phyloP scores from a whole-genome alignment of 1,140 invertebrate genomes.

The Aphis gossypii region DNA sequence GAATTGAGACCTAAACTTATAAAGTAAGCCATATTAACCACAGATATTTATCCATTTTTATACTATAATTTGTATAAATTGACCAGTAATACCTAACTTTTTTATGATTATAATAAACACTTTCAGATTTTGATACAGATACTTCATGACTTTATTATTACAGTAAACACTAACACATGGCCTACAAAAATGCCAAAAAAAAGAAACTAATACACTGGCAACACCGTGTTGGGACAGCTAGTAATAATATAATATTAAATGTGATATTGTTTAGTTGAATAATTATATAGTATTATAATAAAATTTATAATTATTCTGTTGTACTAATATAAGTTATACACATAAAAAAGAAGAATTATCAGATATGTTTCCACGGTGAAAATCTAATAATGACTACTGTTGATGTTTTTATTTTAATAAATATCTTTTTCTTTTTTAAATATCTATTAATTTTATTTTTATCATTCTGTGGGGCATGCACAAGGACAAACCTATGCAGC shows the following conservation, averaged over 20 bases:
- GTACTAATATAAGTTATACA: neutral
- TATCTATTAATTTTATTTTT: neutral
- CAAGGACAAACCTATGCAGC: neutral
- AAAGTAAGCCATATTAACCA: no score
- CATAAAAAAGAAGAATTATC: neutral
- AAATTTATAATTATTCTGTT: neutral
- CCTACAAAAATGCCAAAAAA: no score
- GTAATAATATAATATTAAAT: neutral
- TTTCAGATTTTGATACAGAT: no score
- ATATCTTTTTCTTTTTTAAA: neutral
- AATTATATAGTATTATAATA: neutral
- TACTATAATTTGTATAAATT: no score
- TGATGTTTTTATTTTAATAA: neutral
- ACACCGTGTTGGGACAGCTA: no score
- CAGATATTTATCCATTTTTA: no score
- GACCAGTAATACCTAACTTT: no score
- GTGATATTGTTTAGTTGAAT: neutral
- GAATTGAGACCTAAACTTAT: no score
- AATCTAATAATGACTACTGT: neutral
- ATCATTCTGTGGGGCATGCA: neutral
- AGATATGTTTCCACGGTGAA: neutral
- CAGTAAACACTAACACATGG: no score
- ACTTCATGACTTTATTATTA: no score
- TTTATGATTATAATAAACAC: no score
- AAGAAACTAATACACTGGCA: no score